Percentiles rank a stretch among this genome's conserved stretches.
These are phyloP conservation scores for Embidobia sp. DNA, from an alignment of 2,888 invertebrate genomes.

Conservation along the genomic window DNA sequence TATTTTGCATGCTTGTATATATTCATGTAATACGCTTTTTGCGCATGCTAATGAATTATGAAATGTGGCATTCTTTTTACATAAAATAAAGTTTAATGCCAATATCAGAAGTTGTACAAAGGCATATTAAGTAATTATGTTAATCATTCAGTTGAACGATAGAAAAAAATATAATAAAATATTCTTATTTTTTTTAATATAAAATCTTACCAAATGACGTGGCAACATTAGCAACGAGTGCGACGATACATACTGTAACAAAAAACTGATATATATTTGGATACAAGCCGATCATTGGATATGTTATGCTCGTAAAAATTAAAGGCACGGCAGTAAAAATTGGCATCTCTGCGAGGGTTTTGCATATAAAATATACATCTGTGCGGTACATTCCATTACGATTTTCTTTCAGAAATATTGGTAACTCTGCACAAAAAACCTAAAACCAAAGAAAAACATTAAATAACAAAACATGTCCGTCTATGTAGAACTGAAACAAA, in stretches of 20 bases:
- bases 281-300: constrained; percentile 94
- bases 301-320: constrained; percentile 91
- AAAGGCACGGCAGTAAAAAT: constrained; percentile 92
- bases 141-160: no score
- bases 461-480: no score
- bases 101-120: no score
- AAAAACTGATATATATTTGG: constrained; percentile 87
- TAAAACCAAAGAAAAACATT: constrained; percentile 78
- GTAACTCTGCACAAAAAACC: constrained; percentile 95
- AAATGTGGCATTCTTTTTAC: no score
- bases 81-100: no score
- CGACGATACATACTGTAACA: constrained; percentile 87
- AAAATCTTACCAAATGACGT: constrained; percentile 89
- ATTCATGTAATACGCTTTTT: no score
- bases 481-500: no score
- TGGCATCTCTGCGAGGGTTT: constrained; percentile 94
- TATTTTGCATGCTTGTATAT: no score
- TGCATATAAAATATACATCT: constrained; percentile 94
- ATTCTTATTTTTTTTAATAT: not conserved
- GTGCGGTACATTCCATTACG: constrained; percentile 95
- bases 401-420: constrained; percentile 94
- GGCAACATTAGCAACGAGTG: constrained; percentile 93
- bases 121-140: no score
- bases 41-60: no score
- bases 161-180: constrained; percentile 9